Evolutionary conservation across 2,888 invertebrate genomes (phyloP), one percentile per base, ranked within the genome.

Genomic region (Drosophila peninsularis): DNA sequence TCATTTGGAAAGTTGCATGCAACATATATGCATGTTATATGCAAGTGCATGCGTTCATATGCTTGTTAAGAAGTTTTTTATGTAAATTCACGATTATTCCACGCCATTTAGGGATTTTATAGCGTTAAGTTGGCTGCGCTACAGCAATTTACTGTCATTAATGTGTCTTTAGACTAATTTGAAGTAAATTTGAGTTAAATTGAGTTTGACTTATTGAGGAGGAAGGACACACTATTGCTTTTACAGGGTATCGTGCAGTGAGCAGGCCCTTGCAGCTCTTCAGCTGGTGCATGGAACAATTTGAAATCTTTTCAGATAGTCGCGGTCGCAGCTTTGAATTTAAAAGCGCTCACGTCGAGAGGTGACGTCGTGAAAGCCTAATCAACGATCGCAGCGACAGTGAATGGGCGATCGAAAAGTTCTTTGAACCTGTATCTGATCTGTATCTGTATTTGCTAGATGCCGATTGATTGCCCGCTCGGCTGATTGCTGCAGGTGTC

Each of bases 301-400:
- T 56, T 37, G 24, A 24, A 19, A 32, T 56, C 32, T 50, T 13
- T 45, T 27, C 30, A 45, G 54, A 37, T 44, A 50, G 44, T 17
- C 24, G 5, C 45, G 39, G 47, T 27, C 11, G n/a, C 11, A 27
- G 53, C 47, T 30, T 32, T 42, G 34, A 27, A 63, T 42, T 27
- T 17, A 37, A 55, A 55, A 21, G 19, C 50, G 54, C 36, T 63
- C 66, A 75, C 65, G 71, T 71, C 47, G 63, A 53, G 42, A 62
- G 67, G 75, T 63, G 66, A 58, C 55, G 71, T 60, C 64, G 71
- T 75, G 71, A 75, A 75, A 71, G 70, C 53, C 67, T 75, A 71
- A 75, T 75, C 71, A 71, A 58, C 44, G 45, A 45, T 70, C 58
- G 32, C 34, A 60, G 65, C 52, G 50, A 62, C 53, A 64, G 71